Evolutionary conservation across 2,797 vertebrate species (phyloP).

Genomic region (Acanthurus tractus): DNA sequence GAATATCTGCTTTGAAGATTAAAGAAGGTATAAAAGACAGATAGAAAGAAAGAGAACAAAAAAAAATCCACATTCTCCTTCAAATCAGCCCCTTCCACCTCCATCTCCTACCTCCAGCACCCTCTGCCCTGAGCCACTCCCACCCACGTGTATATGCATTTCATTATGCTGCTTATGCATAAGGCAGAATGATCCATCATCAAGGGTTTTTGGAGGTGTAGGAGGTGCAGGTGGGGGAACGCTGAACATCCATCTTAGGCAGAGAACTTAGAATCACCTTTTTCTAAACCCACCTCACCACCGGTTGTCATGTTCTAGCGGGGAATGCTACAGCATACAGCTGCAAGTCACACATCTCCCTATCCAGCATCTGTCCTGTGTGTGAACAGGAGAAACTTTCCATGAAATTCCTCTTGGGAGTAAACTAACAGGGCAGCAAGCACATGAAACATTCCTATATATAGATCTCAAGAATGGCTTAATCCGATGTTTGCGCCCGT

Average conservation of each 20-base stretch:
- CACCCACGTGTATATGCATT: conserved; percentile 34
- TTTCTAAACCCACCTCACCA: conserved; percentile 45
- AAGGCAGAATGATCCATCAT: conserved; percentile 54
- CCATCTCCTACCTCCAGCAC: conserved; percentile 18
- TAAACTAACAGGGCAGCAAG: conserved; percentile 14
- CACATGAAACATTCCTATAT: conserved; percentile 11
- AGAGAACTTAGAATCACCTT: conserved; percentile 22
- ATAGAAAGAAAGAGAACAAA: not conserved
- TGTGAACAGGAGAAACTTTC: conserved; percentile 1
- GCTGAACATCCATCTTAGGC: conserved; percentile 40
- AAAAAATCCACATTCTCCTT: conserved; percentile 4
- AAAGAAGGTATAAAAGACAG: conserved; percentile 24
- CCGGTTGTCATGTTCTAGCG: conserved; percentile 21
- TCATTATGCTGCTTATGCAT: conserved; percentile 4
- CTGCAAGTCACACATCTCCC: not conserved
- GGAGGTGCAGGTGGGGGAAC: conserved; percentile 1
- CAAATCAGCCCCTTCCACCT: conserved; percentile 8
- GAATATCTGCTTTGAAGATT: conserved; percentile 60
- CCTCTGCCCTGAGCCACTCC: conserved; percentile 5
- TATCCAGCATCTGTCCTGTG: conserved; percentile 1
- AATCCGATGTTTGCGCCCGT: not conserved
- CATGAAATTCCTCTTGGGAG: conserved; percentile 11
- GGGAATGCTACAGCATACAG: conserved; percentile 12
- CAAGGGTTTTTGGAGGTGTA: conserved; percentile 10
- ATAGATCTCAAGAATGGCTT: conserved; percentile 13